A percentile compares a stretch with the other conserved stretches of the same genome.
Evolutionary conservation across 2,113 vertebrate genomes (phyloP).

Genomic region (Mohoua ochrocephala): DNA sequence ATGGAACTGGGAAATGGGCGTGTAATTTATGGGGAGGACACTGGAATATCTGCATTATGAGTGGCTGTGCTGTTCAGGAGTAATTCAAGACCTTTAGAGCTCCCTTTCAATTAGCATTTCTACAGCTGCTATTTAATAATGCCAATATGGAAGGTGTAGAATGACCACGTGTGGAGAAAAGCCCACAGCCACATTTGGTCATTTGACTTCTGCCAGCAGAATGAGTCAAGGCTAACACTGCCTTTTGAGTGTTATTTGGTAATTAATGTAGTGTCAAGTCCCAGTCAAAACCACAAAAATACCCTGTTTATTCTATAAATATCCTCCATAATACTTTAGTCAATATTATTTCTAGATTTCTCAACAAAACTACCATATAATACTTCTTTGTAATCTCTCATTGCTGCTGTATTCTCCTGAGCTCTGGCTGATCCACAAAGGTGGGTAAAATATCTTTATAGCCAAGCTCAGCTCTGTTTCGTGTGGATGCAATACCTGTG

Average conservation of each 20-base stretch:
- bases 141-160: not conserved
- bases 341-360: not conserved
- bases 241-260: not conserved
- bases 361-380: not conserved
- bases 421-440: not conserved
- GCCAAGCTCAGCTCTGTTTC: not conserved
- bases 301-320: not conserved
- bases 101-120: not conserved
- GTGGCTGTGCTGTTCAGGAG: not conserved
- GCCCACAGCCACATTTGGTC: not conserved
- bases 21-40: not conserved
- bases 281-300: not conserved
- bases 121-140: not conserved
- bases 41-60: not conserved
- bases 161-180: not conserved
- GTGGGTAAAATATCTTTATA: not conserved
- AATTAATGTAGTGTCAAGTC: not conserved
- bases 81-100: not conserved
- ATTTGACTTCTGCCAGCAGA: not conserved
- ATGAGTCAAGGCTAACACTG: not conserved
- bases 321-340: not conserved
- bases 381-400: not conserved
- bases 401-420: not conserved
- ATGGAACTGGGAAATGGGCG: not conserved
- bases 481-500: not conserved